Evolutionary conservation across 2,797 vertebrate species (phyloP), one percentile per base, ranked within the genome.

Genomic region (Crocidura indochinensis): DNA sequence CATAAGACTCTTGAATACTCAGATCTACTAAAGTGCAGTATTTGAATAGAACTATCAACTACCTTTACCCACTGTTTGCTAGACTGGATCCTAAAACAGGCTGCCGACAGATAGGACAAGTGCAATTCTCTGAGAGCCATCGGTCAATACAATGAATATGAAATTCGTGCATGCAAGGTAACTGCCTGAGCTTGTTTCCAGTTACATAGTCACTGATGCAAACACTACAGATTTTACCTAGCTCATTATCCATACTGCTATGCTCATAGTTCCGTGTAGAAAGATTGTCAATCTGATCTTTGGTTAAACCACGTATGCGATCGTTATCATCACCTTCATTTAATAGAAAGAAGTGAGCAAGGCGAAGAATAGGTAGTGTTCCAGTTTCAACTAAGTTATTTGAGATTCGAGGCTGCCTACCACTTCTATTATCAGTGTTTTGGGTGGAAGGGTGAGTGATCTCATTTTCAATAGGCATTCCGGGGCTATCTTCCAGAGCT

Each of bases 251-350:
- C 38, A 98, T 90, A 86, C 97, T 98, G 90, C 97, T 97, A 97
- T 99, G 98, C 97, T 98, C 99, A 80, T 99, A 99, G 92, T 98
- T 99, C 83, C 99, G 98, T 0, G 99, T 99, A 87, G 98, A 98
- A 97, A 99, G 98, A 98, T 99, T 99, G 98, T 99, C 99, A 90
- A 99, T 99, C 97, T 99, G 99, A 97, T 99, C 99, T 98, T 99
- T 99, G 98, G 99, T 99, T 98, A 99, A 98, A 95, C 99, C 99
- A 68, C 98, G 97, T 0, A 98, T 98, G 94, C 97, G 98, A 87
- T 99, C 98, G 0, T 98, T 98, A 1, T 98, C 98, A 17, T 99
- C 98, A 14, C 99, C 98, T 29, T 99, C 99, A 0, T 99, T 99
- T 88, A 99, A 98, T 95, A 99, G 92, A 97, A 99, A 99, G 97